Conservation (phyloP, 2,888 invertebrate genomes). For the Pseudanteris insignis region DNA sequence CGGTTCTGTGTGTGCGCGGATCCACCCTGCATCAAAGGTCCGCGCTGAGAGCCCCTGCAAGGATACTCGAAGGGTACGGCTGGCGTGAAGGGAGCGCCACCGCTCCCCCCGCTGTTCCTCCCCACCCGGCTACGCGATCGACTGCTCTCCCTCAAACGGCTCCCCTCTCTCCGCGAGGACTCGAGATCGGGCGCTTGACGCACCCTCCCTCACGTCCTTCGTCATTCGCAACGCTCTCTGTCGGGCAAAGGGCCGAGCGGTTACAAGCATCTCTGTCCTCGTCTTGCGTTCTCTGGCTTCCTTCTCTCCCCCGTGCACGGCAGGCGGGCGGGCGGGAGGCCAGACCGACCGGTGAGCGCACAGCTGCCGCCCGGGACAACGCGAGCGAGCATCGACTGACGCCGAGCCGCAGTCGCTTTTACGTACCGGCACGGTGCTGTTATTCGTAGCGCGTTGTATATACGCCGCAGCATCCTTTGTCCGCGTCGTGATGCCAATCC, state of each 20-base stretch:
- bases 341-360: conserved; percentile 40
- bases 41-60: conserved; percentile 18
- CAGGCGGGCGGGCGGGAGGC: conserved; percentile 13
- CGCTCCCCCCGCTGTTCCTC: conserved; percentile 9
- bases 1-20: too few relatives aligned
- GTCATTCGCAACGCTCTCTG: conserved; percentile 6
- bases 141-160: conserved; percentile 15
- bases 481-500: conserved; percentile 25
- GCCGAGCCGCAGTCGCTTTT: conserved; percentile 39
- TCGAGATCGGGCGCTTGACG: conserved; percentile 9
- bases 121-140: conserved; percentile 4
- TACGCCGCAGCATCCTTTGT: conserved; percentile 28
- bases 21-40: conserved; percentile 10
- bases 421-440: conserved; percentile 35
- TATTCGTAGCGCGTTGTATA: conserved; percentile 17
- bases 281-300: conserved; percentile 21
- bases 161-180: conserved; percentile 1
- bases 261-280: conserved; percentile 14
- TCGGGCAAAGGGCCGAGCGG: conserved; percentile 2
- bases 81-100: conserved; percentile 16
- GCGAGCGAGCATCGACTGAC: conserved; percentile 41
- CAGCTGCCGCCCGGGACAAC: conserved; percentile 46
- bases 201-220: conserved; percentile 17
- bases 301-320: conserved; percentile 9
- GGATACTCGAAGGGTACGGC: conserved; percentile 17